Conservation (phyloP, 2,797 vertebrate species). For the Chaenodraco wilsoni region DNA sequence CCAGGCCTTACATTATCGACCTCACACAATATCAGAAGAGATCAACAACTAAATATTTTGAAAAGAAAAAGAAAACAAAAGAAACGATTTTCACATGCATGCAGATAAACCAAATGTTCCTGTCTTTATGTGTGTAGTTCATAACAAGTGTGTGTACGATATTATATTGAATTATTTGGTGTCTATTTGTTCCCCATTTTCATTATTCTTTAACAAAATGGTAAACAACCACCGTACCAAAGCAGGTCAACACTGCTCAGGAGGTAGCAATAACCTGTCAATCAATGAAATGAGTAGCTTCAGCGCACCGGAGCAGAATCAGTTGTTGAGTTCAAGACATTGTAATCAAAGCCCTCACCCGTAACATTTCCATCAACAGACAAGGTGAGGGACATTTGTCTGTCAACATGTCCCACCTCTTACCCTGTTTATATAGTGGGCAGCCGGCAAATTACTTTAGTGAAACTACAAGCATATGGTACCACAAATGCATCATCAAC, state of each 20-base stretch:
- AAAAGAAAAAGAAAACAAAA: not conserved
- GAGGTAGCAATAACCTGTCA: not conserved
- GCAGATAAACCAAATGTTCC: not conserved
- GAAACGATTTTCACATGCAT: not conserved
- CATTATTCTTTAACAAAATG: too few relatives aligned
- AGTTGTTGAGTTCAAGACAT: not conserved
- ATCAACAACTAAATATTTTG: not conserved
- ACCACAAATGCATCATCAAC: not conserved
- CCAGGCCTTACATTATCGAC: not conserved
- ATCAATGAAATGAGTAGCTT: not conserved
- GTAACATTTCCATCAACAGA: not conserved
- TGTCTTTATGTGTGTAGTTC: not conserved
- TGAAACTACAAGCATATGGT: conserved; percentile 13
- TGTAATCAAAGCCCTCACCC: not conserved
- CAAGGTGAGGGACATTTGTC: not conserved
- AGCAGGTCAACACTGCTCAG: too few relatives aligned
- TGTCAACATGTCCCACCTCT: not conserved
- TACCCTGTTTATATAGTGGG: too few relatives aligned
- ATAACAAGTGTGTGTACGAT: too few relatives aligned
- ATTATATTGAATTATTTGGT: too few relatives aligned
- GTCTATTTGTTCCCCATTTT: too few relatives aligned
- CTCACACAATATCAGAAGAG: not conserved
- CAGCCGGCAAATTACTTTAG: too few relatives aligned
- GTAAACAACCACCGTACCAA: too few relatives aligned
- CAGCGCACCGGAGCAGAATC: conserved; percentile 4